Evolutionary conservation across 2,113 vertebrate genomes (phyloP), one percentile per base, ranked within the genome.

Genomic region (Stigmatopora nigra): DNA sequence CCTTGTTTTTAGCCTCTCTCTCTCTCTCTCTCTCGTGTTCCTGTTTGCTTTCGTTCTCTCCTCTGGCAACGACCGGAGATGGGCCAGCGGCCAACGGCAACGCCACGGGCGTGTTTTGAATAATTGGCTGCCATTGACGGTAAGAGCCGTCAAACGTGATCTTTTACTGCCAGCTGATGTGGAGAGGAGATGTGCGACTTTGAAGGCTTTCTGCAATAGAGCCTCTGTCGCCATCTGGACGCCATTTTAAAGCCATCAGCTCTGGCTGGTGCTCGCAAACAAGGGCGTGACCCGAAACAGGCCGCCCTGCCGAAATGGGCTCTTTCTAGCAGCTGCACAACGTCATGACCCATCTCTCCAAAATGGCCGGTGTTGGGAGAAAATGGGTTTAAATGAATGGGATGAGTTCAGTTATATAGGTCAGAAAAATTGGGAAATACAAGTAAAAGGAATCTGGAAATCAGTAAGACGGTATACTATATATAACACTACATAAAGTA

Each of bases 211-310:
- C 84, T 68, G 84, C 87, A 78, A 87, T 87, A 83, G 79, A 87
- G 83, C 70, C 79, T 73, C 81, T 83, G 78, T 87, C 84, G 87
- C 88, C 88, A 89, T 87, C 86, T 89, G 88, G 85, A 87, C 81
- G 86, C 85, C 88, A 88, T 89, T 88, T 89, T 88, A 89, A 89
- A 89, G 87, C 80, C 88, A 87, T 89, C 88, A 86, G 86, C 81
- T 89, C 76, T 72, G 73, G 81, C 80, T 85, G 79, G 67, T 75
- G 20, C 81, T 70, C 80, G 82, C 87, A 88, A 89, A 88, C 85
- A 88, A 86, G 88, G 86, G 82, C 75, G 53, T 71, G 81, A 89
- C 88, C 88, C 83, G 72, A 84, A 82, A 86, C 88, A 87, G 78
- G 80, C 79, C 78, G 75, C 78, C 79, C 75, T 76, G 68, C 46